phyloP scores from a whole-genome alignment of 1,140 invertebrate species.

The Mizuhopecten yessoensis region DNA sequence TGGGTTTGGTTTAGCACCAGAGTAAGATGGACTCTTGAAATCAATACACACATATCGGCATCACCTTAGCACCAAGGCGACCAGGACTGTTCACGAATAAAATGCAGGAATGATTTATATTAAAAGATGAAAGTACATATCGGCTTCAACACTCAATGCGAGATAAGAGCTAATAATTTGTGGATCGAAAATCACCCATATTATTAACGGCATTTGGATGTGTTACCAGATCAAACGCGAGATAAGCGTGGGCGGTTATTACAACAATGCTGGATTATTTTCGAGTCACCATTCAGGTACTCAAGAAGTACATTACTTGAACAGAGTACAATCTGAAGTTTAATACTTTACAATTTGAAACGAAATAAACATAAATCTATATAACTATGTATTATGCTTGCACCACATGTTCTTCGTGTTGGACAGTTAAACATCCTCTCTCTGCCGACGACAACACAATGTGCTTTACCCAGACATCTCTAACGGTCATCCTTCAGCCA shows the following conservation, averaged over 20 bases:
- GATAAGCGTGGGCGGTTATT: no score
- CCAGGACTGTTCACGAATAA: not conserved
- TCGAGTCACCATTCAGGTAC: not conserved
- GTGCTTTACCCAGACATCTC: no score
- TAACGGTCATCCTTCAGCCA: not conserved
- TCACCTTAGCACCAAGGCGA: not conserved
- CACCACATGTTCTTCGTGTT: not conserved
- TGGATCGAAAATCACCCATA: no score
- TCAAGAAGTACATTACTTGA: not conserved
- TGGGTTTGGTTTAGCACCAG: not conserved
- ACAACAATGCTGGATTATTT: not conserved
- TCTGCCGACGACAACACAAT: no score
- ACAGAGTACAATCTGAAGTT: not conserved
- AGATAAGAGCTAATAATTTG: no score
- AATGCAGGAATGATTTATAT: not conserved
- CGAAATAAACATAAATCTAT: not conserved
- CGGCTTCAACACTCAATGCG: not conserved
- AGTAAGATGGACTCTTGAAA: not conserved
- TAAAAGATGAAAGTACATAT: not conserved
- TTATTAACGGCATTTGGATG: not conserved
- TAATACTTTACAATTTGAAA: not conserved
- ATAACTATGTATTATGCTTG: not conserved
- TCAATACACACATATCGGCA: not conserved
- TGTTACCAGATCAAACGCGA: not conserved
- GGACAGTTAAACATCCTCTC: not conserved